phyloP scores from a whole-genome alignment of 2,113 vertebrate species.

The Erythrolamprus reginae region DNA sequence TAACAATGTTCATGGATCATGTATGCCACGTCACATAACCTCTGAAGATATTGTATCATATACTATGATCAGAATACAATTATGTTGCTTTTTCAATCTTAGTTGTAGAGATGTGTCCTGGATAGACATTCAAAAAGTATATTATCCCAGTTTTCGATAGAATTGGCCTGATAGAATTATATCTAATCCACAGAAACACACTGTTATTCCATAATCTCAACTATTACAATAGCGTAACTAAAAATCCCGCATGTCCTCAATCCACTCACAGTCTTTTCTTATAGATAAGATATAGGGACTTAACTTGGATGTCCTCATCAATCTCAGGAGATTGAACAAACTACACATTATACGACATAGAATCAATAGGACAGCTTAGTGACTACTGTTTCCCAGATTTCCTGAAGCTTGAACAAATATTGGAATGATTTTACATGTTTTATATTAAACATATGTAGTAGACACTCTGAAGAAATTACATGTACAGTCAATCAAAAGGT shows the following conservation, averaged over 20 bases:
- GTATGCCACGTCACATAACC: neutral
- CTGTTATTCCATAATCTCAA: neutral
- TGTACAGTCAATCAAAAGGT: neutral
- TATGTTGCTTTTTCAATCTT: neutral
- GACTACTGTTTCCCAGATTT: neutral
- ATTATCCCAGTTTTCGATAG: neutral
- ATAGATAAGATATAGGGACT: neutral
- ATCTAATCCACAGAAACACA: neutral
- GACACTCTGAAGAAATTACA: neutral
- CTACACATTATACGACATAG: neutral
- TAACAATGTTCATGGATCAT: neutral
- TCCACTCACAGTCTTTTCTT: neutral
- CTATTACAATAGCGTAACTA: neutral
- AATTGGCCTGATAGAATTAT: neutral
- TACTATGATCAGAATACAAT: neutral
- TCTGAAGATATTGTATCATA: neutral
- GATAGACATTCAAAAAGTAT: neutral
- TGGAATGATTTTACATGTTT: neutral
- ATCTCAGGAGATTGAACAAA: neutral
- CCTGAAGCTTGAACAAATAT: neutral
- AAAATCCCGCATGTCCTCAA: neutral
- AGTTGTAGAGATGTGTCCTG: neutral
- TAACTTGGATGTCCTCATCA: neutral
- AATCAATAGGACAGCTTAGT: neutral
- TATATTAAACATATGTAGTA: neutral